phyloP scores from a whole-genome alignment of 1,140 invertebrate genomes.

The Cotesia glomerata region DNA sequence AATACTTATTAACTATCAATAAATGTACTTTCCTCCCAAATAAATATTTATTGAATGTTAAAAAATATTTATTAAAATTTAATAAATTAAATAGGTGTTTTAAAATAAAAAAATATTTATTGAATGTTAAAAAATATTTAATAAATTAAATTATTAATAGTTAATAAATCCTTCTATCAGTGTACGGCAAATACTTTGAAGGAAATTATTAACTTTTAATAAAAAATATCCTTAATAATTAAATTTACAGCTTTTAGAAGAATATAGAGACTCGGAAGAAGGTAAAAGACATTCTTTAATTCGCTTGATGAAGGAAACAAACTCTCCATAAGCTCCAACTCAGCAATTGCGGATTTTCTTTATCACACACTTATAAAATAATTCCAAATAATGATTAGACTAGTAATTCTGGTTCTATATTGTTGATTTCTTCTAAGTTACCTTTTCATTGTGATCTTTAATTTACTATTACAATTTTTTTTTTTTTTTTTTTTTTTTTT shows the following conservation, averaged over 20 bases:
- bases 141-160: too few relatives aligned
- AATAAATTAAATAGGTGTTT: too few relatives aligned
- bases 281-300: constrained; percentile 69
- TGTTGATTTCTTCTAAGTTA: constrained; percentile 7
- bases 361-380: background rate
- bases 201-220: background rate
- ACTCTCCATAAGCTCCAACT: constrained; percentile 21
- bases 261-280: constrained; percentile 69
- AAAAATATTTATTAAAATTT: too few relatives aligned
- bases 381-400: constrained; percentile 11
- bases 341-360: background rate
- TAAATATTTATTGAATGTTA: background rate
- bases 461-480: background rate
- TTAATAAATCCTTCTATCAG: too few relatives aligned
- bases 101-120: too few relatives aligned
- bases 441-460: constrained; percentile 14
- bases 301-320: constrained; percentile 54
- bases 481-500: background rate
- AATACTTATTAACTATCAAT: too few relatives aligned
- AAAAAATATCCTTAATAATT: constrained; percentile 10
- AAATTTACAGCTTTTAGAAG: constrained; percentile 68
- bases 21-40: background rate
- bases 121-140: too few relatives aligned
- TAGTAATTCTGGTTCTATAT: background rate
- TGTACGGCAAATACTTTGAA: too few relatives aligned